Evolutionary conservation across 2,888 invertebrate genomes (phyloP), one percentile per base, ranked within the genome.

Genomic region (Megalurothrips usitatus): DNA sequence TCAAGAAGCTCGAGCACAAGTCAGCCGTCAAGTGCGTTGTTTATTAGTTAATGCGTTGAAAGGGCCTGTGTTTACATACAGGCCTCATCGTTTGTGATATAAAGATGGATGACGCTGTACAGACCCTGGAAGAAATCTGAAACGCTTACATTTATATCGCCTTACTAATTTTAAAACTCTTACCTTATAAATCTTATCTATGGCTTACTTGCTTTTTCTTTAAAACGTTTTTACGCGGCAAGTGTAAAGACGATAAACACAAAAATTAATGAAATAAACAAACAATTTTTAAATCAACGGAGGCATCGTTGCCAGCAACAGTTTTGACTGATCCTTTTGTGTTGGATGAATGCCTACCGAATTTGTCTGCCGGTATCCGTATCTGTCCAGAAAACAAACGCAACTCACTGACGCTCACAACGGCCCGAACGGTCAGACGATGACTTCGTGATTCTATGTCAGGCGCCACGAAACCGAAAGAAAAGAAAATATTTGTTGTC

Each of bases 321-420:
- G 68, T 75, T 75, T 75, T 75, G 68, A 26, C 68, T 75, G 9
- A 26, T 26, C 68, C 68, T 26, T 43, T 75, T 75, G 68, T 75
- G 26, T 11, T 75, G 23, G 26, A 12, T 75, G 68, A 75, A 75
- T 75, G 26, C 68, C 23, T 26, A 75, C 23, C 26, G 23, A 75
- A 26, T 75, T 75, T 23, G 23, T 75, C 14, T 58, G 58, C 19
- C 19, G 11, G 68, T 75, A 75, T 75, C 26, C 23, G 68, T 75
- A 10, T 75, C 68, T 75, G 68, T 26, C 68, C 23, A 75, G 68
- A 26, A 75, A 23, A 75, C 68, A 75, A 75, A 75, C 68, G 34
- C 34, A 43, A 43, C 34, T 43, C 34, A 43, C 34, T 43, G 34
- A 43, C 34, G 34, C 34, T 43, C 34, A 6, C 34, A 43, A 43